These are phyloP conservation scores for Scaptomyza montana DNA, from an alignment of 1,140 invertebrate species.

Conservation along the genomic window DNA sequence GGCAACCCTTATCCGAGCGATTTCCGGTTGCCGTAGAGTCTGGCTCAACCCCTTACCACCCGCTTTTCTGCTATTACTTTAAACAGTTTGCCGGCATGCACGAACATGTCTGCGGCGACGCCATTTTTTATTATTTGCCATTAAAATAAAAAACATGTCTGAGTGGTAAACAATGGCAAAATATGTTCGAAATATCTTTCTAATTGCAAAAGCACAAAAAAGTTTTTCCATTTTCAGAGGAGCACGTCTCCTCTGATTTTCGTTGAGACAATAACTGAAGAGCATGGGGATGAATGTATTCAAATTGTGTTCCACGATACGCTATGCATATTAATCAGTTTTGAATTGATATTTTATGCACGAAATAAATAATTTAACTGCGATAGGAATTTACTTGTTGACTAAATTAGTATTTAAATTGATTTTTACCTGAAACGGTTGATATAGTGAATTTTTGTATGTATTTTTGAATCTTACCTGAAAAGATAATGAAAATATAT, in stretches of 20 bases:
- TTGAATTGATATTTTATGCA: slow-evolving; percentile 24
- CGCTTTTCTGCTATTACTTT: slow-evolving; percentile 21
- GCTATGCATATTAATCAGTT: slow-evolving; percentile 32
- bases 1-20: slow-evolving; percentile 14
- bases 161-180: slow-evolving; percentile 32
- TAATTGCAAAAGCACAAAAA: slow-evolving; percentile 51
- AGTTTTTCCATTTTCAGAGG: slow-evolving; percentile 25
- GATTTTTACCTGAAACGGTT: slow-evolving; percentile 3
- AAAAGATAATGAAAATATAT: slow-evolving; percentile 2
- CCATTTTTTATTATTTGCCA: slow-evolving; percentile 61
- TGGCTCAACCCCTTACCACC: background rate
- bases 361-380: slow-evolving; percentile 1
- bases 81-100: slow-evolving; percentile 61
- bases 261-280: slow-evolving; percentile 4
- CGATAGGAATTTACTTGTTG: background rate
- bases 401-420: background rate
- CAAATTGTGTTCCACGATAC: slow-evolving; percentile 10
- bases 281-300: slow-evolving; percentile 18
- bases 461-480: no score
- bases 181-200: slow-evolving; percentile 55
- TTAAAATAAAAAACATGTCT: slow-evolving; percentile 38
- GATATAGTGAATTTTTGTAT: no score
- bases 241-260: slow-evolving; percentile 44
- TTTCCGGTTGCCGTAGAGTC: slow-evolving; percentile 30
- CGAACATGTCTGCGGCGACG: slow-evolving; percentile 58